A percentile compares a stretch with the other conserved stretches of the same genome.
These are phyloP conservation scores for Nasonia longicornis DNA, from an alignment of 1,140 invertebrate species.

Conservation along the genomic window DNA sequence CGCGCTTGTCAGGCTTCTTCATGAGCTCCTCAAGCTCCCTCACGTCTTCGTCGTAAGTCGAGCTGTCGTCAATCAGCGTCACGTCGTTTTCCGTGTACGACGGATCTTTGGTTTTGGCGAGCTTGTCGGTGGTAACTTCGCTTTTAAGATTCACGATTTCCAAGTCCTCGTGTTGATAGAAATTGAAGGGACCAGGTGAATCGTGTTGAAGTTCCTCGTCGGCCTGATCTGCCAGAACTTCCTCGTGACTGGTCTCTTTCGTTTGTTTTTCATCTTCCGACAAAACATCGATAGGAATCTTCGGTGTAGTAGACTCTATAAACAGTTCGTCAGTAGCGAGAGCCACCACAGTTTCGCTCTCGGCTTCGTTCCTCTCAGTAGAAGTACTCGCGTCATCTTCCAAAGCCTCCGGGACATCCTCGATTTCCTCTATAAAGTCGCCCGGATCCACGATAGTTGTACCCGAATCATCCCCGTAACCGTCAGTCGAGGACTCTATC, in stretches of 20 bases:
- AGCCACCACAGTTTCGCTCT: neutral
- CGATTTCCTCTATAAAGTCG: neutral
- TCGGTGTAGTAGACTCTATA: neutral
- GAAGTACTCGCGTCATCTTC: neutral
- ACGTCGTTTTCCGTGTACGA: slow-evolving; percentile 19
- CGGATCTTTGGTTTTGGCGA: neutral
- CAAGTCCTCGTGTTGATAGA: slow-evolving; percentile 62
- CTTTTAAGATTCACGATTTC: slow-evolving; percentile 67
- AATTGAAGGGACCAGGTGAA: slow-evolving; percentile 52
- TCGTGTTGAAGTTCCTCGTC: slow-evolving; percentile 57
- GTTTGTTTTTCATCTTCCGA: neutral
- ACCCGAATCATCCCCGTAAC: neutral
- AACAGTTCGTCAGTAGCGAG: neutral
- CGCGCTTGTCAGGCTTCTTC: slow-evolving; percentile 57
- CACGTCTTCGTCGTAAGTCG: slow-evolving; percentile 28
- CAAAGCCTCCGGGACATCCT: neutral
- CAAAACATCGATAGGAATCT: neutral
- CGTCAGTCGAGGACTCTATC: neutral
- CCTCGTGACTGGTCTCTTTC: slow-evolving; percentile 45
- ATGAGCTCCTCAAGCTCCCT: slow-evolving; percentile 56
- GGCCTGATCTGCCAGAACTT: slow-evolving; percentile 27
- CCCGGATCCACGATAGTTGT: neutral
- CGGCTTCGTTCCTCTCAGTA: neutral
- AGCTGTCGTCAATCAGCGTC: slow-evolving; percentile 31
- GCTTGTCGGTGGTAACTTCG: slow-evolving; percentile 42